Percentiles rank a stretch among this genome's conserved stretches.
phyloP scores from a whole-genome alignment of 2,113 vertebrate species.

The Amblyopsis rosae region DNA sequence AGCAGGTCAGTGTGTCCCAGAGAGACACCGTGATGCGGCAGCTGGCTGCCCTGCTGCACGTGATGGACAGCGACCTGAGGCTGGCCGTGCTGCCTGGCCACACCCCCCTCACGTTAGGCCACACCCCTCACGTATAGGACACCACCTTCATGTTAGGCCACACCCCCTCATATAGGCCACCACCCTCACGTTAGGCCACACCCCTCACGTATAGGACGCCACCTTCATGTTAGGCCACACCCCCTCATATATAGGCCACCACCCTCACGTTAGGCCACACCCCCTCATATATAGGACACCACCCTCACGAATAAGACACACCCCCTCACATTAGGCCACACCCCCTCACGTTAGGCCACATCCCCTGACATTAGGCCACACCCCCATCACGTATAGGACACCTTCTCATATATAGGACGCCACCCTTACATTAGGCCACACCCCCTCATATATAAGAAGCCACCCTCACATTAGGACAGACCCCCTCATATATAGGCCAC shows the following conservation, averaged over 20 bases:
- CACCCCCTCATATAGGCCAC: constrained; percentile 83
- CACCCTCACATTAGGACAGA: too few relatives aligned
- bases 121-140: too few relatives aligned
- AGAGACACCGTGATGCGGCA: constrained; percentile 84
- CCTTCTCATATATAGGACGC: too few relatives aligned
- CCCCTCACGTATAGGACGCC: too few relatives aligned
- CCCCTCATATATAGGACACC: neutral
- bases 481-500: too few relatives aligned
- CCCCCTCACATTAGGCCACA: neutral
- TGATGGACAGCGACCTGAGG: constrained; percentile 82
- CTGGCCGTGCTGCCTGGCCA: constrained; percentile 84
- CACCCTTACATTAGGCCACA: neutral
- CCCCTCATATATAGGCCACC: constrained; percentile 81
- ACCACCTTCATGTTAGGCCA: constrained; percentile 84
- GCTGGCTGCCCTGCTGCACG: constrained; percentile 84
- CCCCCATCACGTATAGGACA: neutral
- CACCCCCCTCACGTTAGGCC: constrained; percentile 83
- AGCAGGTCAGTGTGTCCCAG: constrained; percentile 82
- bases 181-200: constrained; percentile 86
- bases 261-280: neutral
- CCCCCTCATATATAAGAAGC: too few relatives aligned
- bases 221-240: constrained; percentile 83
- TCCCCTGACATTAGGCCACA: too few relatives aligned
- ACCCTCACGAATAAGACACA: neutral
- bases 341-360: neutral